These are phyloP conservation scores for Orycteropus afer DNA, from an alignment of 2,113 vertebrate genomes.

Conservation along the genomic window DNA sequence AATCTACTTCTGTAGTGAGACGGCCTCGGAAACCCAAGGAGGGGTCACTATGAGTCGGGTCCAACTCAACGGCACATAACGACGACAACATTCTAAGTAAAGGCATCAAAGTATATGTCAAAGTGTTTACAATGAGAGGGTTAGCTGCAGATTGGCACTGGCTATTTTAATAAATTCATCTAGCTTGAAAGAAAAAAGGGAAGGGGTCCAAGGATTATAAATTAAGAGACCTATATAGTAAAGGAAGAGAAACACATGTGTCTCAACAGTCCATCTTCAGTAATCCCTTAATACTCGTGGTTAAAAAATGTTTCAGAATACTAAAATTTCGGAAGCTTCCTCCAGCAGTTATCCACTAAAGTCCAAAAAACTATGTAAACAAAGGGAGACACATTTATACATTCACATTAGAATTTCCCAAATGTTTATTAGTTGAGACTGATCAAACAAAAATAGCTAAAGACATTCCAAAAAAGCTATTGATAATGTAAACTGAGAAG, in stretches of 20 bases:
- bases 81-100: fast-evolving
- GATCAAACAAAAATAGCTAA: constrained; percentile 71
- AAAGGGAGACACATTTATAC: constrained; percentile 56
- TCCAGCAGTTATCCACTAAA: constrained; percentile 57
- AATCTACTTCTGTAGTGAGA: too few relatives aligned
- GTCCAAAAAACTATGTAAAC: constrained; percentile 48
- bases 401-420: constrained; percentile 56
- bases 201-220: not conserved
- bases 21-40: too few relatives aligned
- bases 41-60: too few relatives aligned
- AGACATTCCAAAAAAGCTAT: constrained; percentile 25
- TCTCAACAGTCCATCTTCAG: not conserved
- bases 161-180: not conserved
- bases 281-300: not conserved
- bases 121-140: not conserved
- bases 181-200: not conserved
- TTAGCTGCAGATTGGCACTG: not conserved
- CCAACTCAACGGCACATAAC: too few relatives aligned
- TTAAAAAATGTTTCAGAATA: not conserved
- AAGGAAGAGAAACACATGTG: not conserved
- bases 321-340: constrained; percentile 51
- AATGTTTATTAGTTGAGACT: constrained; percentile 74
- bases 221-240: not conserved
- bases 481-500: constrained; percentile 41
- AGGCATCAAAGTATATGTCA: fast-evolving